phyloP scores from a whole-genome alignment of 1,140 invertebrate genomes.

The Saccostrea cuccullata region DNA sequence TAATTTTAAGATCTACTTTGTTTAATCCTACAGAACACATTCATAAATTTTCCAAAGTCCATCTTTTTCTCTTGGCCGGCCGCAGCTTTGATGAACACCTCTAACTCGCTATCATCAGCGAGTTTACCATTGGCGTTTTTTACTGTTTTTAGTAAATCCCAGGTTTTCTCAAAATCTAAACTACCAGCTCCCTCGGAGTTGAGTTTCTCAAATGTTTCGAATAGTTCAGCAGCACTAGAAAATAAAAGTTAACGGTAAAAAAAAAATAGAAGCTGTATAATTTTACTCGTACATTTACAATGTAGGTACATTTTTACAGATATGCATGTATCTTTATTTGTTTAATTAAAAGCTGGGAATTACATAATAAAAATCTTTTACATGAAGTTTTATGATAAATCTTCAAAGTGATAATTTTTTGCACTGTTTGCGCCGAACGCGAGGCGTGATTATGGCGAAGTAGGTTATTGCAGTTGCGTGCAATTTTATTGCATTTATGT shows the following conservation, averaged over 20 bases:
- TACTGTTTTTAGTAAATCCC: conserved; percentile 60
- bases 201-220: conserved; percentile 62
- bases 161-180: conserved; percentile 60
- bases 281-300: too few relatives aligned
- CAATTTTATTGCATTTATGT: too few relatives aligned
- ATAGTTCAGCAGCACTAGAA: conserved; percentile 63
- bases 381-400: too few relatives aligned
- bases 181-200: conserved; percentile 54
- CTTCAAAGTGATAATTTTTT: too few relatives aligned
- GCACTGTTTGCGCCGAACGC: too few relatives aligned
- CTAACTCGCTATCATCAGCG: conserved; percentile 31
- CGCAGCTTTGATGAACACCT: conserved; percentile 21
- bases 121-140: conserved; percentile 48
- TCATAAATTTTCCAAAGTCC: conserved; percentile 70
- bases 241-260: conserved; percentile 22
- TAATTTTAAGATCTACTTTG: background rate
- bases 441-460: too few relatives aligned
- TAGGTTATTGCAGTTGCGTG: too few relatives aligned
- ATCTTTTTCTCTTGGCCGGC: conserved; percentile 65
- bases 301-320: too few relatives aligned
- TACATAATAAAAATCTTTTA: too few relatives aligned
- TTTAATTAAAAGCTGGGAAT: too few relatives aligned
- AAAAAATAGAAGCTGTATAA: background rate
- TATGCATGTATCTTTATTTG: too few relatives aligned
- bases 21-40: conserved; percentile 68